Conservation (phyloP, 2,113 vertebrate genomes). For the Catharus minimus region DNA sequence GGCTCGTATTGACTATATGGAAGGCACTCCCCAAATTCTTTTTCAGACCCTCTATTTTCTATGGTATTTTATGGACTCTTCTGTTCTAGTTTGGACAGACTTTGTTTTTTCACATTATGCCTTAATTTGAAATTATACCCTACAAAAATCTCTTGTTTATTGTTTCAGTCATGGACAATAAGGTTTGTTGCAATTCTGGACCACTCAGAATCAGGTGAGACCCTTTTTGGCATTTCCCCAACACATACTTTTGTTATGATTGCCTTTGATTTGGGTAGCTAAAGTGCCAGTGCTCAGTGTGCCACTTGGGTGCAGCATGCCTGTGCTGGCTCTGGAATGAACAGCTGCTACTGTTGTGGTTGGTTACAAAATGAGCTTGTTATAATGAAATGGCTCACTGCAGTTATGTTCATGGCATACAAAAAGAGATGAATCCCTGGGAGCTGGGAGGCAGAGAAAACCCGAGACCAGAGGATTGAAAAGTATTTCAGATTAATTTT, state of each 20-base stretch:
- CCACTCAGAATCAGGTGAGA: not conserved
- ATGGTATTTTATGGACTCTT: not conserved
- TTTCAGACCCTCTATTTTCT: not conserved
- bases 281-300: not conserved
- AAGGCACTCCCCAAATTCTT: not conserved
- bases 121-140: not conserved
- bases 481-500: not conserved
- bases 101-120: not conserved
- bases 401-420: not conserved
- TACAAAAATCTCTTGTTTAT: not conserved
- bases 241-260: not conserved
- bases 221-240: not conserved
- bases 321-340: not conserved
- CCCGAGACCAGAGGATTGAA: not conserved
- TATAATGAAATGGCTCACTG: conserved; percentile 1
- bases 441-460: not conserved
- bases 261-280: conserved; percentile 20
- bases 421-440: not conserved
- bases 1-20: not conserved
- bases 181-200: not conserved
- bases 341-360: conserved; percentile 35
- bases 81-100: not conserved
- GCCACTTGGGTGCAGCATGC: not conserved
- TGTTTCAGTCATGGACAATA: not conserved
- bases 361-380: conserved; percentile 26